Percentiles rank a stretch among this genome's conserved stretches.
Evolutionary conservation across 2,888 invertebrate species (phyloP).

Genomic region (Boloria selene): DNA sequence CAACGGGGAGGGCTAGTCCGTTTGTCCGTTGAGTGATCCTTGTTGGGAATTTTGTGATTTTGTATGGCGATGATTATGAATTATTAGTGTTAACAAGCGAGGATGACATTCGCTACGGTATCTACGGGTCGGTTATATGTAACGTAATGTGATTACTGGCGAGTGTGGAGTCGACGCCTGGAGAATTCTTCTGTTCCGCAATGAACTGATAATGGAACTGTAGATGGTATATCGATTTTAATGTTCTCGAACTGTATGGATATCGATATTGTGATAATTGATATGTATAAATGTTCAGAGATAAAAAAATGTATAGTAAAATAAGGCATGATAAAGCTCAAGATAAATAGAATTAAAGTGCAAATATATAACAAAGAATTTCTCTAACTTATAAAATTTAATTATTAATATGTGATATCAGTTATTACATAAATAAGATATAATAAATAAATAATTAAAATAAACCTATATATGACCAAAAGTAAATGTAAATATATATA

Average conservation of each 20-base stretch:
- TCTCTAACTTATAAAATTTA: too few species aligned
- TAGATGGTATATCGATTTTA: conserved; percentile 33
- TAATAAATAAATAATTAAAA: too few species aligned
- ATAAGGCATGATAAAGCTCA: too few species aligned
- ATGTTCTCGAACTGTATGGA: conserved; percentile 24
- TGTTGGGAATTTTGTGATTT: neutral
- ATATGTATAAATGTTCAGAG: conserved; percentile 3
- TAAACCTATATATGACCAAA: too few species aligned
- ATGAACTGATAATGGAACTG: conserved; percentile 42
- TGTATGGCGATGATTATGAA: conserved; percentile 29
- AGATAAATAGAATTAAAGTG: too few species aligned
- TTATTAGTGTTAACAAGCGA: conserved; percentile 49
- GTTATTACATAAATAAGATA: too few species aligned
- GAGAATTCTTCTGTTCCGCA: conserved; percentile 37
- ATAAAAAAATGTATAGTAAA: neutral
- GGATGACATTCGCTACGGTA: conserved; percentile 46
- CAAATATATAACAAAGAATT: too few species aligned
- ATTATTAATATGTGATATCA: too few species aligned
- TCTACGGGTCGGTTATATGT: conserved; percentile 28
- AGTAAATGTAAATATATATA: too few species aligned
- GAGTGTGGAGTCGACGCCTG: conserved; percentile 36
- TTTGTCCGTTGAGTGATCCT: conserved; percentile 8
- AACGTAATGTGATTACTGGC: conserved; percentile 40
- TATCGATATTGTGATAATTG: conserved; percentile 8
- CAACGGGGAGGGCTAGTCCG: conserved; percentile 9